Base-by-base conservation (phyloP, 1,140 invertebrate species). In the Atta colombica region DNA sequence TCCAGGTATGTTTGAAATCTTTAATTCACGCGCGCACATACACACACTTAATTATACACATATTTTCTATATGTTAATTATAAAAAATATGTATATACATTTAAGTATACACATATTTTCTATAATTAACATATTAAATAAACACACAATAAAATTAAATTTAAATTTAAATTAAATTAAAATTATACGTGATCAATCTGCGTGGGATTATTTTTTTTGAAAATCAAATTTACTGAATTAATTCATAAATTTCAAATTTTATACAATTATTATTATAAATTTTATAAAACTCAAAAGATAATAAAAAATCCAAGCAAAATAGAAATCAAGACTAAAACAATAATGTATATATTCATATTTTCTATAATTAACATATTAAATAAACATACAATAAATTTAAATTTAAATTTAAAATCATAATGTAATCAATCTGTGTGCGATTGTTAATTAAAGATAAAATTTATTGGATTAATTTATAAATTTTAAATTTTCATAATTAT, bases 1-100 rank as follows among this genome's bases (percentile, higher is more conserved):
- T 96, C 98, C 98, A 94, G 98, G 98, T 98, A 68, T 6, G 53
- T 80, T 1, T 14, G 21, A 10, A 71, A 28, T 72, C 18, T 58
- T 39, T 7, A 69, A 45, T 66, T 3, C 0, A 0, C 31, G 2
- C 31, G 0, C 5, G 2, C 5, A 6, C 0, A 6, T 5, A 35
- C 31, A 35, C 31, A 28, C 28, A 28, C 28, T 28, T 28, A 28
- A 28, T 28, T 28, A 28, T 28, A 28, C 28, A 28, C 28, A 28
- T 28, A 28, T 28, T 28, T 28, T 28, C 28, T 28, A 28, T 28
- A 28, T 28, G 28, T 28, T 28, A 28, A 28, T 28, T 28, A 28
- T 28, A 28, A 28, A 28, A 28, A 28, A 28, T 28, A 28, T 28
- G 28, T 28, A 2, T 2, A 28, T 28, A 28, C 28, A 31, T 31